These are phyloP conservation scores for Ophioninae sp. DNA, from an alignment of 2,888 invertebrate genomes.

Conservation along the genomic window DNA sequence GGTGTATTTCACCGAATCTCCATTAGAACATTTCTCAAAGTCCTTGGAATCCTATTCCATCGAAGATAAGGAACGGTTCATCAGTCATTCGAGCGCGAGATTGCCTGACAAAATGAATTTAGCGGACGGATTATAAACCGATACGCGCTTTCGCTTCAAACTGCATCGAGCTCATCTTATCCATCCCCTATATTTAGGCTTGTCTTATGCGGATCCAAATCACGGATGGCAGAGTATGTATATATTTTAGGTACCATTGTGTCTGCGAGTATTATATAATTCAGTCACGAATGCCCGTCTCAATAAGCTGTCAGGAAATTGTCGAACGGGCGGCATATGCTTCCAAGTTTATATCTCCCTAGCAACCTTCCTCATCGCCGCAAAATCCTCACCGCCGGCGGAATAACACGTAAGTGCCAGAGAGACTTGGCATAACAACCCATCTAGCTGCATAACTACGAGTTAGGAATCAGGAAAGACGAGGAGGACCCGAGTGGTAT, in stretches of 20 bases:
- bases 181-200: background rate
- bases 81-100: constrained; percentile 35
- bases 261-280: constrained; percentile 42
- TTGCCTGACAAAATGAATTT: constrained; percentile 32
- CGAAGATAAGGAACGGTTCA: constrained; percentile 17
- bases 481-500: background rate
- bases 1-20: background rate
- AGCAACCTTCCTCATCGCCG: background rate
- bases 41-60: constrained; percentile 8
- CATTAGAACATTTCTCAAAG: constrained; percentile 29
- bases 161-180: background rate
- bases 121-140: constrained; percentile 21
- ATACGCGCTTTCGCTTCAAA: background rate
- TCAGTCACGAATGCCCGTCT: constrained; percentile 39
- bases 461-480: constrained; percentile 10
- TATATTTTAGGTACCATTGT: background rate
- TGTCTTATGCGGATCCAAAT: constrained; percentile 41
- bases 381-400: constrained; percentile 40
- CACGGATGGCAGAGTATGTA: background rate
- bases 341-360: constrained; percentile 13
- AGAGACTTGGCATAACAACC: constrained; percentile 52
- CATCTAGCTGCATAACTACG: constrained; percentile 9
- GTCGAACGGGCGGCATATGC: constrained; percentile 38
- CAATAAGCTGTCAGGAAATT: constrained; percentile 50
- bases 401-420: constrained; percentile 49